Base-by-base conservation (phyloP, 2,113 vertebrate species). In the Pygoscelis adeliae region DNA sequence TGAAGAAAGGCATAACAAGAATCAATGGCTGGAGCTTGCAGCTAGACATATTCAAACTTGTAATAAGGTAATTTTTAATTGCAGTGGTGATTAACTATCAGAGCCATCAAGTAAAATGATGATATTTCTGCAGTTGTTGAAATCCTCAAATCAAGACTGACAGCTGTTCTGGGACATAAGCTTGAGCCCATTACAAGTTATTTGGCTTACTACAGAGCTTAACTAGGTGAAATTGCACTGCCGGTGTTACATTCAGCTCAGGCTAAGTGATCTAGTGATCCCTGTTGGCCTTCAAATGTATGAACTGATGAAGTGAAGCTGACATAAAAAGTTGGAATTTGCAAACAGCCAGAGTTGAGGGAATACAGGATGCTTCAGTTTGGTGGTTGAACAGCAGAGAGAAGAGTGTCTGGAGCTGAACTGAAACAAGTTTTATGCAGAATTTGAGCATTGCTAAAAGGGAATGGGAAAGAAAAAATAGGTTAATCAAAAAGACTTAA, bases 231-330 rank as follows among this genome's bases (percentile, higher is more conserved):
- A 94, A 90, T 83, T 88, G 30, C 42, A 49, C 27, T 36, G 40
- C 34, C 72, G 17, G 36, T 34, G 56, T 56, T 97, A 90, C 76
- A 89, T 91, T 94, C 82, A 94, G 73, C 52, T 79, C 65, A 78
- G 52, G 22, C 52, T 89, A 89, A 95, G 78, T 65, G 84, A 94
- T 93, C 78, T 83, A 95, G 79, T 83, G 78, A 84, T 94, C 93
- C 83, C 78, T 49, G 40, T 52, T 93, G 87, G 87, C 78, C 73
- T 87, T 91, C 70, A 61, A 72, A 93, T 32, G 36, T 74, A 94
- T 69, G 84, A 95, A 65, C 38, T 91, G 87, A 85, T 91, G 73
- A 95, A 97, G 38, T 52, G 77, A 87, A 91, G 44, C 52, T 87
- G 93, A 95, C 93, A 92, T 70, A 53, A 84, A 84, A 81, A 87